Base-by-base conservation (phyloP, 1,140 invertebrate species). In the Maconellicoccus hirsutus region DNA sequence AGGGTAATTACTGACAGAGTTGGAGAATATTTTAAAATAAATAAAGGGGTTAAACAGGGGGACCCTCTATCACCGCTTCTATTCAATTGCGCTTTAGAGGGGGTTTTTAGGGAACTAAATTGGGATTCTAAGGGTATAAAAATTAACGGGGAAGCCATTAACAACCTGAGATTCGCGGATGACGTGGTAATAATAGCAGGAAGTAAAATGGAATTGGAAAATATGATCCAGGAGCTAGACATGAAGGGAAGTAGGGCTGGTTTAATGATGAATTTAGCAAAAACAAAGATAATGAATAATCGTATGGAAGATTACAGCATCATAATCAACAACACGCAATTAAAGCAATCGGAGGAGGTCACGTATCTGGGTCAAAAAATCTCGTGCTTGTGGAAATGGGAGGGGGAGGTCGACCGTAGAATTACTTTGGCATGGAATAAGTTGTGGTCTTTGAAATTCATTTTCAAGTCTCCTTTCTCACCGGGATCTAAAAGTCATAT, bases 91-190 rank as follows among this genome's bases (percentile, higher is more conserved):
- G n/a, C 61, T 71, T 39, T 76, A 0, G 63, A 76, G 70, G 21
- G 71, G 23, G 73, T 75, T 52, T 75, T 74, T 71, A 66, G 74
- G 22, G 70, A 73, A 27, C 72, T 75, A 74, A 73, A 74, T 25
- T 74, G 72, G 69, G 23, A 70, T 0, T 26, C 73, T 14, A 70
- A 70, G 10, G 76, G 74, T 63, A 74, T 76, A 16, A 76, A 75
- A 29, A 75, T 76, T 21, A 74, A 78, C 70, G 73, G 76, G 25
- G 71, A 77, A 71, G 39, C 72, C 14, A 71, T 76, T 38, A 75
- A 22, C 69, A 74, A 79, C 72, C 72, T 79, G 70, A 73, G 77
- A 14, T 79, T 79, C 59, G 77, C 77, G 8, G 77, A 79, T 72
- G 77, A 79, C 59, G 42, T 78, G 66, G 73, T 79, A 10, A 23